Conservation (phyloP, 1,140 invertebrate species). For the Cotesia typhae region DNA sequence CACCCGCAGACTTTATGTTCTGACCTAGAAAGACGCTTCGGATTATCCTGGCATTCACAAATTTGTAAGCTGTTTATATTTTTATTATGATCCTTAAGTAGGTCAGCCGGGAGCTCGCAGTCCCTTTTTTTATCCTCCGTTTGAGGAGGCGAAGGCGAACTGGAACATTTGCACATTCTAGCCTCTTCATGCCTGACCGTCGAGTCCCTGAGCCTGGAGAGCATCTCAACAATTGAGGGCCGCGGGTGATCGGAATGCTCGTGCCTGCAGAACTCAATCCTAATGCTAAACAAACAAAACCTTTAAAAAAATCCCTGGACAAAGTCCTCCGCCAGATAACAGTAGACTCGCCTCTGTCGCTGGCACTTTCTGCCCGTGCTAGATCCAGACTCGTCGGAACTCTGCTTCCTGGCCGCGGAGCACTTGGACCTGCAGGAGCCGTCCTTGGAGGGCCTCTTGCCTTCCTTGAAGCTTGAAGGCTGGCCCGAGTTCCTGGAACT, state of each 20-base stretch:
- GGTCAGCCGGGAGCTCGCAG: no score
- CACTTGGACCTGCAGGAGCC: slow-evolving; percentile 4
- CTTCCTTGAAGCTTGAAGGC: no score
- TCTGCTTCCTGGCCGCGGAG: background rate
- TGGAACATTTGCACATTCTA: no score
- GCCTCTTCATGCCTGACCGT: no score
- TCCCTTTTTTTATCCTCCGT: no score
- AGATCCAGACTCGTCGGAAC: no score
- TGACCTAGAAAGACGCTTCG: background rate
- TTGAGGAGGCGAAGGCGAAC: no score
- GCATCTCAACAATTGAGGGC: background rate
- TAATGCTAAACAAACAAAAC: slow-evolving; percentile 24
- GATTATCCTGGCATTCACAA: slow-evolving; percentile 29
- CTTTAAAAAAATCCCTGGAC: slow-evolving; percentile 30
- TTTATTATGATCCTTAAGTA: no score
- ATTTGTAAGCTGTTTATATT: slow-evolving; percentile 17
- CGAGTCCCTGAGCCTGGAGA: background rate
- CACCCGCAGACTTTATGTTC: slow-evolving; percentile 22
- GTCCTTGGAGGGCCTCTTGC: background rate
- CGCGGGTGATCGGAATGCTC: background rate
- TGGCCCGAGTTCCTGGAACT: no score
- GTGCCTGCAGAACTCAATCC: slow-evolving; percentile 27
- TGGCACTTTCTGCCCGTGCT: slow-evolving; percentile 7
- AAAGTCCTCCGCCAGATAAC: slow-evolving; percentile 31
- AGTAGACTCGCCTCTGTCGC: slow-evolving; percentile 29